Conservation (phyloP, 2,113 vertebrate genomes). For the Myotis davidii region DNA sequence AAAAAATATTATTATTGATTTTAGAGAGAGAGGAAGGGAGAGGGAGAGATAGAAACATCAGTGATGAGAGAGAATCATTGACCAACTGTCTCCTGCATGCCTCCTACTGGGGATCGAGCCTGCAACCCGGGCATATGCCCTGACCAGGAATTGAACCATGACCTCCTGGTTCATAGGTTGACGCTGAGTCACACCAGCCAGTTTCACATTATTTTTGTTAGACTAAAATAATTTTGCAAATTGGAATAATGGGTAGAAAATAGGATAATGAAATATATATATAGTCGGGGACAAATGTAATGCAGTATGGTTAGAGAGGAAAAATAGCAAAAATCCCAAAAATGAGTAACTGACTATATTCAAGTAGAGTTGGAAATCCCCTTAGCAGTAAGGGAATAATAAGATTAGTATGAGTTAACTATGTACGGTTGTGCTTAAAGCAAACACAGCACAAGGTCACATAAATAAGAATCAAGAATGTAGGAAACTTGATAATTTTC, state of each 20-base stretch:
- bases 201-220: not conserved
- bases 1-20: too few species aligned
- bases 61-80: too few species aligned
- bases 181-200: too few species aligned
- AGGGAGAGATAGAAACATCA: too few species aligned
- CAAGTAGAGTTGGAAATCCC: conserved; percentile 15
- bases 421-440: conserved; percentile 31
- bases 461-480: conserved; percentile 46
- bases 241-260: conserved; percentile 25
- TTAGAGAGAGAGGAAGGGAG: too few species aligned
- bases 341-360: not conserved
- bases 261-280: not conserved
- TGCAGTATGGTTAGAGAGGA: not conserved
- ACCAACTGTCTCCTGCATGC: too few species aligned
- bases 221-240: conserved; percentile 25
- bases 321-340: not conserved
- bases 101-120: too few species aligned
- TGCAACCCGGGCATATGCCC: too few species aligned
- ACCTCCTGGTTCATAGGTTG: too few species aligned
- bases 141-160: too few species aligned
- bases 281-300: not conserved
- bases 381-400: not conserved
- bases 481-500: conserved; percentile 55
- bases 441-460: conserved; percentile 6
- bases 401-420: conserved; percentile 31